Evolutionary conservation across 2,888 invertebrate genomes (phyloP).

Genomic region (Megastigmus dorsalis): DNA sequence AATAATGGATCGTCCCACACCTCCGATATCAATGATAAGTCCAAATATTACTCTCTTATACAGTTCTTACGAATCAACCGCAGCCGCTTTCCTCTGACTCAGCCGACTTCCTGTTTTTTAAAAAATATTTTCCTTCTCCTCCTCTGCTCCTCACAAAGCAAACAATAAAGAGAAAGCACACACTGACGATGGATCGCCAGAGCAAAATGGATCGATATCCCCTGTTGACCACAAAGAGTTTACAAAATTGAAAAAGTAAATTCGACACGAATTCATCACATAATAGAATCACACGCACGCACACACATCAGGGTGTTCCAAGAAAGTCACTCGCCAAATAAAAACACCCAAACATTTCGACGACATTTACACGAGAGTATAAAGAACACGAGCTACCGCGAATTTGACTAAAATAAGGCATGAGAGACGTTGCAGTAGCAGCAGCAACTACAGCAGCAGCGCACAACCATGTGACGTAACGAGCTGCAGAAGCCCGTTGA

Average conservation of each 20-base stretch:
- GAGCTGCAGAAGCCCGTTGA: background rate
- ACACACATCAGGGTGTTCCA: background rate
- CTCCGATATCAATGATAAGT: background rate
- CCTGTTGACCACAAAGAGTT: background rate
- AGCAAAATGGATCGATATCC: background rate
- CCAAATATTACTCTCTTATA: background rate
- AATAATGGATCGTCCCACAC: too few relatives aligned
- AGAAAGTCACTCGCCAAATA: background rate
- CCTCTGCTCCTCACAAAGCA: background rate
- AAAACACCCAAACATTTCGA: background rate
- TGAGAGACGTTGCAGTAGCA: slow-evolving; percentile 45
- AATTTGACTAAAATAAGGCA: slow-evolving; percentile 42
- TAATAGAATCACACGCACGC: background rate
- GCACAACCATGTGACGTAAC: slow-evolving; percentile 49
- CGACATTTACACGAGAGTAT: too few relatives aligned
- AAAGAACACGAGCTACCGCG: too few relatives aligned
- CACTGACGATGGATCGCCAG: background rate
- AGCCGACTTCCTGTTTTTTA: background rate
- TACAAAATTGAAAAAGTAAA: background rate
- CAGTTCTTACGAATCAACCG: too few relatives aligned
- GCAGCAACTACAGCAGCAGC: background rate
- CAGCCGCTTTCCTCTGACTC: background rate
- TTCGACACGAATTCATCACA: too few relatives aligned
- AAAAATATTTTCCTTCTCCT: too few relatives aligned
- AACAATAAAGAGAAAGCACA: background rate